Evolutionary conservation across 2,113 vertebrate species (phyloP), one percentile per base, ranked within the genome.

Genomic region (Leptobrachium ailaonicum): DNA sequence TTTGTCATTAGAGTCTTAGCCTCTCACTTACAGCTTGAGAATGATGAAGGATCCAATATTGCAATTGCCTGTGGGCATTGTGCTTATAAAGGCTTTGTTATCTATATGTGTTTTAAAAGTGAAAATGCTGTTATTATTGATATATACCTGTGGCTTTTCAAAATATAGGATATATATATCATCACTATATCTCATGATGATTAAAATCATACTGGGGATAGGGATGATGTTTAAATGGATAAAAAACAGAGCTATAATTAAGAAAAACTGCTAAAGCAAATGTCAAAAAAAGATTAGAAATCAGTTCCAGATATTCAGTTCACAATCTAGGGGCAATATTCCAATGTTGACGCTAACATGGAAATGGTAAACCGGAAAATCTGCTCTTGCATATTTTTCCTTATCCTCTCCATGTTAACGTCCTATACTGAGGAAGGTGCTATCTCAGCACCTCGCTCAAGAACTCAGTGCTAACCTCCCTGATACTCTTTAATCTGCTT

Each of bases 21-120:
- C 62, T 20, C 32, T 14, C 41, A 42, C 60, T 56, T 54, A 42
- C 9, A 67, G 32, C 71, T 11, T 45, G 42, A 5, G 54, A 80
- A 80, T 66, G 71, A 75, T 41, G 40, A 69, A 80, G 62, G 42
- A 80, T 75, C 43, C 73, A 80, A 80, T 75, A 80, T 74, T 69
- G 53, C 3, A 32, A 58, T 58, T 69, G 79, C 79, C 79, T 80
- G 12, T 58, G 43, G 79, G 71, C 72, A 62, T 2, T 62, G 66
- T 47, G 42, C 58, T 69, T 62, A 44, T 54, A 75, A 69, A 58
- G 42, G 41, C 41, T 56, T 10, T 75, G 64, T 69, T 80, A 68
- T 53, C 75, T 68, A 68, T 60, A 80, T 75, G 14, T 80, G 72
- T 68, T 75, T 80, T 50, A 68, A n/a, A 68, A 75, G n/a, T 40